Evolutionary conservation across 2,888 invertebrate species (phyloP).

Genomic region (Rhingia rostrata): DNA sequence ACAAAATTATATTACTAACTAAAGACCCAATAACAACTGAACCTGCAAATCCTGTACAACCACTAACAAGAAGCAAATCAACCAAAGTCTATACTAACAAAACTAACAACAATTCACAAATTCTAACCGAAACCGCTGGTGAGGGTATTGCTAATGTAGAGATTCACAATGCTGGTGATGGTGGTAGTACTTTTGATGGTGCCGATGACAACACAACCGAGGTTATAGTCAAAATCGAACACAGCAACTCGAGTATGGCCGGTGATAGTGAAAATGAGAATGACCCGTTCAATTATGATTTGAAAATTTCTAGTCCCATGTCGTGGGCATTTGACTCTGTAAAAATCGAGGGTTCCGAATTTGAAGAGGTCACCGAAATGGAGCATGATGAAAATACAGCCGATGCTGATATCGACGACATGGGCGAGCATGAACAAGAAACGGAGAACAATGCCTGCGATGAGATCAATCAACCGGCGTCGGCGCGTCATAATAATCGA

Average conservation of each 20-base stretch:
- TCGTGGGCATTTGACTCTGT: conserved; percentile 83
- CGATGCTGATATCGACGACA: conserved; percentile 80
- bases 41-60: conserved; percentile 31
- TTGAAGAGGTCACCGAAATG: conserved; percentile 78
- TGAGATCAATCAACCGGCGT: conserved; percentile 17
- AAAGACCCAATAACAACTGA: conserved; percentile 50
- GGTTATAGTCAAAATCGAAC: conserved; percentile 81
- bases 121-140: conserved; percentile 32
- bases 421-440: conserved; percentile 66
- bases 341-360: conserved; percentile 82
- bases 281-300: conserved; percentile 80
- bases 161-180: conserved; percentile 62
- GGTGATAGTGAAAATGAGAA: conserved; percentile 75
- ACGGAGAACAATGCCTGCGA: conserved; percentile 16
- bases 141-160: conserved; percentile 30
- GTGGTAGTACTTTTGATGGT: conserved; percentile 76
- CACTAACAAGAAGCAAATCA: conserved; percentile 29
- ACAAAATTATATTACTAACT: conserved; percentile 49
- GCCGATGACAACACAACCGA: conserved; percentile 81
- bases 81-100: conserved; percentile 51
- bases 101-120: conserved; percentile 62
- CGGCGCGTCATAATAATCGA: conserved; percentile 59
- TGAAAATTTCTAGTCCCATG: conserved; percentile 82
- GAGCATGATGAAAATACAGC: conserved; percentile 78
- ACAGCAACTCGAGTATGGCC: conserved; percentile 54